phyloP scores from a whole-genome alignment of 2,888 invertebrate genomes.

The Chydorus sphaericus region DNA sequence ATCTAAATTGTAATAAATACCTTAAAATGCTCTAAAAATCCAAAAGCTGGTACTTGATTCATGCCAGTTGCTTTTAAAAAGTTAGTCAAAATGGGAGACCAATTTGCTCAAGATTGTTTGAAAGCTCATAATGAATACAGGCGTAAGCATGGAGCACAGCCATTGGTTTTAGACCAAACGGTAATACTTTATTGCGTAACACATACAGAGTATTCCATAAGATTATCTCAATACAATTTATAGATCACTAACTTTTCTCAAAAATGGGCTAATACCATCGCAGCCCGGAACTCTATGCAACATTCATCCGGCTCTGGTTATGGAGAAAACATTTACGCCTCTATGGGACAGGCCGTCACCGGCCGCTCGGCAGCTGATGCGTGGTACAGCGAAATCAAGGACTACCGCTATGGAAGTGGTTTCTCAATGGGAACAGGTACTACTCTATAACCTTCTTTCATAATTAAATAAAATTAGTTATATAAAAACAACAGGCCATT shows the following conservation, averaged over 20 bases:
- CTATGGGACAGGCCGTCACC: not conserved
- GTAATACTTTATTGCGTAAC: slow-evolving; percentile 23
- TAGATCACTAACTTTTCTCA: too few relatives aligned
- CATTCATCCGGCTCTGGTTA: not conserved
- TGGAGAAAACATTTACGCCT: not conserved
- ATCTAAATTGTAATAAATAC: too few relatives aligned
- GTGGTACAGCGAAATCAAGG: not conserved
- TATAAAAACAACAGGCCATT: not conserved
- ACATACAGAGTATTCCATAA: too few relatives aligned
- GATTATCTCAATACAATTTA: too few relatives aligned
- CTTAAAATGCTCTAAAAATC: too few relatives aligned
- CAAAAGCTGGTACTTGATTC: too few relatives aligned
- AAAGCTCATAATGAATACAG: slow-evolving; percentile 58
- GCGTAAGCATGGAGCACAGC: slow-evolving; percentile 48
- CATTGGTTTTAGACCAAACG: slow-evolving; percentile 46
- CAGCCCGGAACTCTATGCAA: not conserved
- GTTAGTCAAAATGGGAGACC: too few relatives aligned
- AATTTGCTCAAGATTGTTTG: slow-evolving; percentile 57
- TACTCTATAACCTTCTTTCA: not conserved
- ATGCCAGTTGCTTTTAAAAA: too few relatives aligned
- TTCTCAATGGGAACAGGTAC: not conserved
- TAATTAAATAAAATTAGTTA: not conserved
- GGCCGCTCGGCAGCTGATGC: not conserved
- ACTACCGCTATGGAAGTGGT: not conserved
- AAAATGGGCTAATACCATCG: not conserved